Base-by-base conservation (phyloP, 1,140 invertebrate genomes). In the Pseudomyrmex pallidus region DNA sequence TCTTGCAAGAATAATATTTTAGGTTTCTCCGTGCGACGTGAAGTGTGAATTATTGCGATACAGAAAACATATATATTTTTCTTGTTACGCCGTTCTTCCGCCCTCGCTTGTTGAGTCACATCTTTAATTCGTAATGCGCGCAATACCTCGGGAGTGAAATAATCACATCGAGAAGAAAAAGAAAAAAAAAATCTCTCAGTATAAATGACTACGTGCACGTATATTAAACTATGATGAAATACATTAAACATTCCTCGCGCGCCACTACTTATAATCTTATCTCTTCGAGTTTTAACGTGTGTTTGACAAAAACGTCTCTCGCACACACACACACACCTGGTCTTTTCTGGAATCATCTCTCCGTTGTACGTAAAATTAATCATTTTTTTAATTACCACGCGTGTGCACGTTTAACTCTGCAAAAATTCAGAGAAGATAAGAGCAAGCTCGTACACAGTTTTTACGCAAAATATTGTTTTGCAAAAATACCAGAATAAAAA, bases 91-190 rank as follows among this genome's bases (percentile, higher is more conserved):
- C 3, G 17, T 5, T 20, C n/a, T 59, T 8, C 20, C 70, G 35
- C 64, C 20, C 59, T 70, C n/a, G 44, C 64, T 20, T 48, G 44
- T 80, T 80, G 76, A 80, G 22, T 80, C 76, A 35, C 35, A 80
- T 59, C 54, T 67, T 35, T 7, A 12, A 13, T 57, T 68, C 0
- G 7, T 9, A 25, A 67, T 78, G 56, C 67, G 35, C 20, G 22
- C 67, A 77, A 67, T 35, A 77, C 46, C 66, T 70, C 35, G 54
- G 10, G 15, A 46, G 12, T 7, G 54, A 70, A 44, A 46, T 2
- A n/a, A 64, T 17, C 35, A 35, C 35, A 35, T 35, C 35, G 5
- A 35, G 46, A 59, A 3, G 15, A 9, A 48, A 22, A 68, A 56
- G 20, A 10, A 68, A 10, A 35, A 46, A 7, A 68, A 68, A 13